Percentiles rank a stretch among this genome's conserved stretches.
phyloP scores from a whole-genome alignment of 1,140 invertebrate species.

The Drosophila chauvacae region DNA sequence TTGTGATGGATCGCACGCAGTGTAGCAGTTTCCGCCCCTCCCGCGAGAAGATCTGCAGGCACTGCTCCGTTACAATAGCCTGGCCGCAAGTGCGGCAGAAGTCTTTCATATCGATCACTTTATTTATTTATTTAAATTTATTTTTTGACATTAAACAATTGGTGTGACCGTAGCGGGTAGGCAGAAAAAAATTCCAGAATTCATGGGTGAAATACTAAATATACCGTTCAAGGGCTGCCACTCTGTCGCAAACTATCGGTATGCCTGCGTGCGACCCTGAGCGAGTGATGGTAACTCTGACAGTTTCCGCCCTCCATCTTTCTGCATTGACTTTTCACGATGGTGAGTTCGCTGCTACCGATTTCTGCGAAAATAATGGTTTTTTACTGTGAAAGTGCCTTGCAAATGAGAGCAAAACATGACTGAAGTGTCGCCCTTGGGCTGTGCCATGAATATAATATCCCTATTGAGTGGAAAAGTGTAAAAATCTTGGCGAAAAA shows the following conservation, averaged over 20 bases:
- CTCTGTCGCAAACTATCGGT: constrained; percentile 39
- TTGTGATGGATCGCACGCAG: constrained; percentile 51
- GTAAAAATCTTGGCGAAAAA: constrained; percentile 41
- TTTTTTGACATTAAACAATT: constrained; percentile 25
- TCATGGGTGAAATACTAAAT: background rate
- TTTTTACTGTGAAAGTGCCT: constrained; percentile 47
- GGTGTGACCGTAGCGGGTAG: background rate
- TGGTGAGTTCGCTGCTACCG: constrained; percentile 75
- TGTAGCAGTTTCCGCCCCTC: constrained; percentile 35
- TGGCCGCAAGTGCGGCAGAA: constrained; percentile 67
- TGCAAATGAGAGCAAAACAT: constrained; percentile 6
- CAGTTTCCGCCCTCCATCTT: constrained; percentile 84
- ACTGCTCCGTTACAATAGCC: constrained; percentile 30
- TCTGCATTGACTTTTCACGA: constrained; percentile 84
- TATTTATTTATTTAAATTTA: constrained; percentile 34
- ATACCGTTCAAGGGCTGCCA: constrained; percentile 1
- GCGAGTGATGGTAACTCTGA: constrained; percentile 64
- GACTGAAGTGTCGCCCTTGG: constrained; percentile 9
- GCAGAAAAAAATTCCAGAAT: background rate
- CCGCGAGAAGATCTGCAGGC: constrained; percentile 48
- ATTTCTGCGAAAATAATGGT: constrained; percentile 51
- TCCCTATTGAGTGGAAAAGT: constrained; percentile 11
- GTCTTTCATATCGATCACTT: constrained; percentile 49
- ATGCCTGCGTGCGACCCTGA: constrained; percentile 28
- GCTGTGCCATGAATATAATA: constrained; percentile 20